Percentiles rank a stretch among this genome's conserved stretches.
Conservation (phyloP, 2,888 invertebrate species). For the Brachyptera risi region DNA sequence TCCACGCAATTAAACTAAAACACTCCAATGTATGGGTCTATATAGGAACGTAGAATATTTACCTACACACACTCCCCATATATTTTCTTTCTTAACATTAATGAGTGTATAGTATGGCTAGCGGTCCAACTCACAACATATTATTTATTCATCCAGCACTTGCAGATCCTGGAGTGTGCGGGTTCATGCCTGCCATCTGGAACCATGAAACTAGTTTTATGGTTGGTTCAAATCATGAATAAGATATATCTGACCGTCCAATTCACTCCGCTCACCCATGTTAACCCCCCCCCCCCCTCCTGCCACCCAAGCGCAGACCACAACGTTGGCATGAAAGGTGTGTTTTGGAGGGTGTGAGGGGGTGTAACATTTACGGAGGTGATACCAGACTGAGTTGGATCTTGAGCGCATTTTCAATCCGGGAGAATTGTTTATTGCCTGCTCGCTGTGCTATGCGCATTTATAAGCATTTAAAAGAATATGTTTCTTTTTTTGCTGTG, state of each 20-base stretch:
- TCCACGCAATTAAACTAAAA: too few species aligned
- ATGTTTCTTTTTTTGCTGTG: slow-evolving; percentile 10
- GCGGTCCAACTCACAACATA: too few species aligned
- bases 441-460: neutral
- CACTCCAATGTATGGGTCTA: too few species aligned
- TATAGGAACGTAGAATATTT: too few species aligned
- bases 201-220: slow-evolving; percentile 18
- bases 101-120: too few species aligned
- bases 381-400: too few species aligned
- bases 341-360: neutral
- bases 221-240: slow-evolving; percentile 25
- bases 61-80: too few species aligned
- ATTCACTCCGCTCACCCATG: slow-evolving; percentile 19
- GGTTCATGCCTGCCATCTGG: too few species aligned
- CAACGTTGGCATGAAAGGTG: neutral
- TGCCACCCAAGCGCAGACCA: neutral
- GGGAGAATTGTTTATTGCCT: neutral
- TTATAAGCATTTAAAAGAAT: neutral
- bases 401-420: neutral
- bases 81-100: slow-evolving; percentile 1
- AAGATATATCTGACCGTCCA: slow-evolving; percentile 24
- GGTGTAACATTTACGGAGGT: neutral
- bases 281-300: neutral
- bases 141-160: slow-evolving; percentile 19
- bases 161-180: too few species aligned